Percentiles rank a stretch among this genome's conserved stretches.
phyloP scores from a whole-genome alignment of 2,888 invertebrate genomes.

The Oligia latruncula region DNA sequence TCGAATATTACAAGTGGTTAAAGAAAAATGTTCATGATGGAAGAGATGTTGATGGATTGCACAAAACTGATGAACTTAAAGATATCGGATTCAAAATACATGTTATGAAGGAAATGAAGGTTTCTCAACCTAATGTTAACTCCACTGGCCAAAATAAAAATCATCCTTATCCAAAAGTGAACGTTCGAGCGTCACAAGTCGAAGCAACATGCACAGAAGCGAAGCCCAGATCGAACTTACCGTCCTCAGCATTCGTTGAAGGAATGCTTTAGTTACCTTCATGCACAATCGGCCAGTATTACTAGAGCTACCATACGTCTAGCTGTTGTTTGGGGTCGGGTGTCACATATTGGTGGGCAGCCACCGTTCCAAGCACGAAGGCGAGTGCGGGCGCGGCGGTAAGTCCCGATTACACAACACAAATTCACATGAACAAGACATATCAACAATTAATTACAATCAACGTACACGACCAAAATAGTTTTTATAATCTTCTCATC shows the following conservation, averaged over 20 bases:
- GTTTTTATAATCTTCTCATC: conserved; percentile 84
- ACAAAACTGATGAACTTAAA: conserved; percentile 31
- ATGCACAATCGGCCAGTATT: conserved; percentile 85
- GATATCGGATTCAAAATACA: conserved; percentile 19
- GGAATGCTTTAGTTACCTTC: conserved; percentile 88
- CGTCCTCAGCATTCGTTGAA: conserved; percentile 85
- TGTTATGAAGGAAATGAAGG: conserved; percentile 42
- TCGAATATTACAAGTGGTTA: not conserved
- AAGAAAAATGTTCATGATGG: conserved; percentile 2
- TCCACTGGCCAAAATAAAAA: conserved; percentile 34
- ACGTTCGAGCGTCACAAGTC: conserved; percentile 58
- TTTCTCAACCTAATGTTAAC: conserved; percentile 10
- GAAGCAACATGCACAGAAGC: conserved; percentile 75
- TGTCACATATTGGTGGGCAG: conserved; percentile 85
- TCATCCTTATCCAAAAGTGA: conserved; percentile 60
- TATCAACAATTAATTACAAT: conserved; percentile 82
- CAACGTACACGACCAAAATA: conserved; percentile 89
- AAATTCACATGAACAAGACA: conserved; percentile 90
- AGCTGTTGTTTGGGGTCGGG: conserved; percentile 81
- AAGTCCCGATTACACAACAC: conserved; percentile 87
- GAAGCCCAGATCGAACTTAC: conserved; percentile 85
- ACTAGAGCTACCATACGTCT: conserved; percentile 86
- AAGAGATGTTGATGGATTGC: conserved; percentile 36
- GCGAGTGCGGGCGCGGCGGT: conserved; percentile 88
- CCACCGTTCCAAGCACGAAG: conserved; percentile 85